Base-by-base conservation (phyloP, 2,797 vertebrate species). In the Eulemur mongoz region DNA sequence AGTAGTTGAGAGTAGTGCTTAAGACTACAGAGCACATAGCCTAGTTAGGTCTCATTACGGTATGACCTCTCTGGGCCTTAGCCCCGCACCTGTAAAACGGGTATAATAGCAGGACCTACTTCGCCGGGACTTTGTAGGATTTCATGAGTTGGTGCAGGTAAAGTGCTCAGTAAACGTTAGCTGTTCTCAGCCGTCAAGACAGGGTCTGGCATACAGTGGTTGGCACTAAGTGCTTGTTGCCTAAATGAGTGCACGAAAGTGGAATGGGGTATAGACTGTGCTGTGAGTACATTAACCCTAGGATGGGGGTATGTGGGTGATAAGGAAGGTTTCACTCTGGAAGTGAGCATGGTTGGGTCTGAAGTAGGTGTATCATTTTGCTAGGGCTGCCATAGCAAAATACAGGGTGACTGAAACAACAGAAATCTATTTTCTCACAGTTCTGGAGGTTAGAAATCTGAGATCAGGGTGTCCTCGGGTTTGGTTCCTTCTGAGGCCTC, bases 1-100 rank as follows among this genome's bases (percentile, higher is more conserved):
- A 3, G 61, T 15, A 3, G 50, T 14, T 25, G 63, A 18, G 13
- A 43, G 20, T 8, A 7, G 35, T n/a, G 72, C 83, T 27, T 23
- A 4, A 17, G 43, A 14, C 73, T 9, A 0, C 73, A 6, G 22
- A 48, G 12, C 57, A 14, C 43, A 0, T 3, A 2, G 45, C 40
- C 13, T 17, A 0, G 23, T 57, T 3, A 18, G 27, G 38, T 17
- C 35, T 38, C 45, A 0, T 9, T 4, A 17, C 22, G 4, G 1
- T 12, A 30, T 12, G 59, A 1, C 35, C 61, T 15, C 57, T 25
- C 43, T 5, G 43, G 12, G 63, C 40, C 73, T 85, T 54, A 18
- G 5, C 14, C 35, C 48, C 5, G 25, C 45, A 3, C 76, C 43
- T 38, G 52, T 25, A 38, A 7, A 72, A 43, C 27, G 38, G 14